phyloP scores from a whole-genome alignment of 2,113 vertebrate genomes.

The Toxotes chatareus region DNA sequence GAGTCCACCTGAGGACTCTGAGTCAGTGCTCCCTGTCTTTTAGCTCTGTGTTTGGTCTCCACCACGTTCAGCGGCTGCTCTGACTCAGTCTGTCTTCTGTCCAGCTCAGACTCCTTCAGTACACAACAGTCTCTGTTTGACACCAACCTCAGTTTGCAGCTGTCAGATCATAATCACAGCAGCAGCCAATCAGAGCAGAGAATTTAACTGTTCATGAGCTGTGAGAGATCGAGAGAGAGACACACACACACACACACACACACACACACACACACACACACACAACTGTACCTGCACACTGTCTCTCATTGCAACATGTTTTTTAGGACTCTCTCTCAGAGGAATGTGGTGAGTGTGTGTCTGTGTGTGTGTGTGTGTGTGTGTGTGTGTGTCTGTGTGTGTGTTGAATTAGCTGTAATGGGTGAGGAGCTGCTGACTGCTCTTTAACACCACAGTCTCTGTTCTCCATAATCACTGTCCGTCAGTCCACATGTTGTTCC shows the following conservation, averaged over 20 bases:
- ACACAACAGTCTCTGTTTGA: no score
- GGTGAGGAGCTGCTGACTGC: slow-evolving; percentile 22
- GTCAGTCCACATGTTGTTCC: slow-evolving; percentile 27
- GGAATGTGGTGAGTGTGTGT: neutral
- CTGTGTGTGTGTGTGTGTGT: slow-evolving; percentile 9
- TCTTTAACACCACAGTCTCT: slow-evolving; percentile 12
- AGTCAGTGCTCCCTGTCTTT: no score
- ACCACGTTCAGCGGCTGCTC: no score
- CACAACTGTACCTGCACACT: neutral
- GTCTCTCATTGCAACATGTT: slow-evolving; percentile 25
- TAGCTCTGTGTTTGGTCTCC: no score
- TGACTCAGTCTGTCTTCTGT: no score
- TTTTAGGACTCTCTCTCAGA: slow-evolving; percentile 8
- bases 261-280: neutral
- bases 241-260: neutral
- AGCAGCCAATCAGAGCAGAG: slow-evolving; percentile 41
- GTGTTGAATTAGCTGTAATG: slow-evolving; percentile 47
- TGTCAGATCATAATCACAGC: neutral
- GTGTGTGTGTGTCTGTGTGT: slow-evolving; percentile 9
- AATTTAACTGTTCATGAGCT: slow-evolving; percentile 6
- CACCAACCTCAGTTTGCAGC: no score
- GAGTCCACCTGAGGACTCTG: no score
- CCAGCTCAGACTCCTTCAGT: no score
- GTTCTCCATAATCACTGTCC: slow-evolving; percentile 6
- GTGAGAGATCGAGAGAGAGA: slow-evolving; percentile 5